Percentiles rank a stretch among this genome's conserved stretches.
phyloP scores from a whole-genome alignment of 2,888 invertebrate genomes.

The Euplagia quadripunctaria region DNA sequence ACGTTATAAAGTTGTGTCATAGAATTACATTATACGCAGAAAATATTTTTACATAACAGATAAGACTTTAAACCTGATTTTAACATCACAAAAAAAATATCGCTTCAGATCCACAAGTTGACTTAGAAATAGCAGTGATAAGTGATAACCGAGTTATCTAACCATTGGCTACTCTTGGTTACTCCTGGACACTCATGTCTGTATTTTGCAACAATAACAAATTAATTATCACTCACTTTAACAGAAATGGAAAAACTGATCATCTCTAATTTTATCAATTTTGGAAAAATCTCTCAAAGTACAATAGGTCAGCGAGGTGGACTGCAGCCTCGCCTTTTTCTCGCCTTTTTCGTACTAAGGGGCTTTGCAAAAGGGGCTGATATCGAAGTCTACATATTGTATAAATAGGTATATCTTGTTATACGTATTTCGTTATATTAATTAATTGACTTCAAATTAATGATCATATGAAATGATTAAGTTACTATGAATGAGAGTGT shows the following conservation, averaged over 20 bases:
- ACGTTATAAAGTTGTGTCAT: no score
- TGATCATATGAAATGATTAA: neutral
- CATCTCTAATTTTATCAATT: neutral
- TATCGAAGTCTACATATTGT: neutral
- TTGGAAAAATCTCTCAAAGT: neutral
- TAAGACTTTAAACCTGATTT: no score
- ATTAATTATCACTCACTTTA: neutral
- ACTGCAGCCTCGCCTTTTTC: neutral
- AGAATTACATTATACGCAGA: no score
- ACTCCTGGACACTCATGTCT: neutral
- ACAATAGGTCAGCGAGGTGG: neutral
- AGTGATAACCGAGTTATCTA: no score
- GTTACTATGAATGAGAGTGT: neutral
- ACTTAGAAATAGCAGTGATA: no score
- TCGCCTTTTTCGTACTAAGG: neutral
- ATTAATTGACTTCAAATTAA: neutral
- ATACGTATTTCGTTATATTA: no score
- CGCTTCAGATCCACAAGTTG: neutral
- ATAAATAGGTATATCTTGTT: neutral
- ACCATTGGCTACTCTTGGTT: no score
- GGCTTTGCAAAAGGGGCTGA: neutral
- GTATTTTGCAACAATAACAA: neutral
- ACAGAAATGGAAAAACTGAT: no score
- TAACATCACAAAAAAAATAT: neutral
- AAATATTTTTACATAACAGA: no score